Percentiles rank a stretch among this genome's conserved stretches.
phyloP scores from a whole-genome alignment of 2,113 vertebrate species.

The Limnothrissa miodon region DNA sequence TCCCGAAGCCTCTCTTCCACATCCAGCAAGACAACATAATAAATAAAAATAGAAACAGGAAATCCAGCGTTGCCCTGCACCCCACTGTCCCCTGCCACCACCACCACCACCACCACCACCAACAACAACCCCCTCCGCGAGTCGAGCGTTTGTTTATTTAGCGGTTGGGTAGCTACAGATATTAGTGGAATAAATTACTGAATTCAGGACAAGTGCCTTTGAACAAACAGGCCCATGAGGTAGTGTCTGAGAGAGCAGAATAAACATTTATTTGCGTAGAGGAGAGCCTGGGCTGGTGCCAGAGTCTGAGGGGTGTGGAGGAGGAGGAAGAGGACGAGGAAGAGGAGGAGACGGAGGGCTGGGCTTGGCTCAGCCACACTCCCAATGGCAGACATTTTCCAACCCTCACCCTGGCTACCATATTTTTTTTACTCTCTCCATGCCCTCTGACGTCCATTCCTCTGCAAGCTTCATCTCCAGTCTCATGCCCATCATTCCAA shows the following conservation, averaged over 20 bases:
- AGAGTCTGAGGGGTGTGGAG: constrained; percentile 53
- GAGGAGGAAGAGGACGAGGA: constrained; percentile 60
- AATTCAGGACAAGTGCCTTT: constrained; percentile 56
- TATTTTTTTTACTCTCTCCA: not conserved
- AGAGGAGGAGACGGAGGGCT: constrained; percentile 58
- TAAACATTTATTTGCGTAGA: constrained; percentile 67
- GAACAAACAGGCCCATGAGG: constrained; percentile 64
- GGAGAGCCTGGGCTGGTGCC: constrained; percentile 59
- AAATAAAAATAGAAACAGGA: constrained; percentile 30
- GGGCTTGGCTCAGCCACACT: not conserved
- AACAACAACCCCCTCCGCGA: not conserved
- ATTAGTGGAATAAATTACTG: constrained; percentile 53
- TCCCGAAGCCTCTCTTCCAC: not conserved
- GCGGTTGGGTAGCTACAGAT: constrained; percentile 38
- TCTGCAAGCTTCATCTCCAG: not conserved
- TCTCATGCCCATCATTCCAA: not conserved
- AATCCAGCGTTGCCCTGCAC: constrained; percentile 33
- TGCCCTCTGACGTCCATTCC: not conserved
- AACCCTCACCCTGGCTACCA: not conserved
- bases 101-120: not conserved
- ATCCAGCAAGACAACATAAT: constrained; percentile 9
- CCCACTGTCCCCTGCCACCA: not conserved
- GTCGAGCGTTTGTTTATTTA: constrained; percentile 44
- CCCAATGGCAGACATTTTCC: not conserved
- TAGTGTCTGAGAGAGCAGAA: constrained; percentile 63